Evolutionary conservation across 2,797 vertebrate species (phyloP), one percentile per base, ranked within the genome.

Genomic region (Sparus aurata): DNA sequence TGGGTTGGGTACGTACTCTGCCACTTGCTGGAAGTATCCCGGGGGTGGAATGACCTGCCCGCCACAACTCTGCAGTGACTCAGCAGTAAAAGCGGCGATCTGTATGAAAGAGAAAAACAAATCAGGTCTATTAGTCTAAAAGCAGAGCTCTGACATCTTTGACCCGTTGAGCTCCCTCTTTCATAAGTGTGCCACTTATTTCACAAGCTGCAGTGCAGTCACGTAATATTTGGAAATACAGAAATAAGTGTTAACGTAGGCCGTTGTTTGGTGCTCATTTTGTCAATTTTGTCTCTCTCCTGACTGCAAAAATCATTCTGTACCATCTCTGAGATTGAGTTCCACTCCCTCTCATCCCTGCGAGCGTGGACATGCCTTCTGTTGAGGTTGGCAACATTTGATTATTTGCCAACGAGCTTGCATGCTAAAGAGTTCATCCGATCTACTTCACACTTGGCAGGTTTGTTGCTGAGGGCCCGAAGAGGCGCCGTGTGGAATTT

Each of bases 31-130:
- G 96, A 99, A 99, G 91, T 99, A 99, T 91, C 97, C 98, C 79
- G 73, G 87, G 8, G 98, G 98, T 90, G 98, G 98, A 87, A 99
- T 97, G 88, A 99, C 94, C 95, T 99, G 98, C 72, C 98, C 98
- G 47, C 98, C 98, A 87, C 98, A 99, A 91, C 98, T 99, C 95
- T 99, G 98, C 96, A 99, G 92, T 85, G 98, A 99, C 92, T 99
- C 98, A 22, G 97, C 97, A 87, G 98, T 98, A 94, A 99, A 99
- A 80, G 97, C 98, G 74, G 98, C 97, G 87, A 99, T 97, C 98
- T 99, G 96, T 65, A 92, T 73, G 86, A 27, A 27, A 34, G 7
- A 96, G 87, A 96, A 95, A 92, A 94, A 67, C 73, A 66, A 13
- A 78, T 95, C 72, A 69, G 43, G 59, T 61, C 47, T 18, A 46